Percentiles rank a stretch among this genome's conserved stretches.
phyloP scores from a whole-genome alignment of 1,140 invertebrate genomes.

The Agrilus planipennis region DNA sequence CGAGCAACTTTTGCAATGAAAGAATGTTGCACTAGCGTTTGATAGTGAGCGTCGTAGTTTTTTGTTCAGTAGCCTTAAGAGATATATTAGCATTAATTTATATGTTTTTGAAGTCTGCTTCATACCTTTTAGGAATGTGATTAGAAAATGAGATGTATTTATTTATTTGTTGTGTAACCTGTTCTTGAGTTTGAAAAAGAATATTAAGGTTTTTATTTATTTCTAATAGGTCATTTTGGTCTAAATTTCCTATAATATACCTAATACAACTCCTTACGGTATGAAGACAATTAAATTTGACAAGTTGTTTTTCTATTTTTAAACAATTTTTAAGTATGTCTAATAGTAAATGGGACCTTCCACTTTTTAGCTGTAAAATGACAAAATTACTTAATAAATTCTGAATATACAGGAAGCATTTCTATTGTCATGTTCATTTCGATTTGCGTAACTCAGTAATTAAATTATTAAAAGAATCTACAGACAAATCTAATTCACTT shows the following conservation, averaged over 20 bases:
- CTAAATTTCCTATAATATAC: slow-evolving; percentile 10
- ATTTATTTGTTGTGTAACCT: slow-evolving; percentile 3
- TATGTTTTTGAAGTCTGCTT: slow-evolving; percentile 4
- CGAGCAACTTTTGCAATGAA: background rate
- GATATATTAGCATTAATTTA: slow-evolving; percentile 8
- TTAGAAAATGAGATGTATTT: slow-evolving; percentile 9
- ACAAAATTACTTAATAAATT: slow-evolving; percentile 1
- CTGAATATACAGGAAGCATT: no score
- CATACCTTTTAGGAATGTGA: slow-evolving; percentile 9
- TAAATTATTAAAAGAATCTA: no score
- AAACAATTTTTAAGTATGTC: background rate
- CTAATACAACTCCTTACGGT: slow-evolving; percentile 7
- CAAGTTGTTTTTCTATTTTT: slow-evolving; percentile 1
- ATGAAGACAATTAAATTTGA: slow-evolving; percentile 5
- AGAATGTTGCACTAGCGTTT: background rate
- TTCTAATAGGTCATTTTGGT: slow-evolving; percentile 9
- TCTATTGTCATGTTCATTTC: no score
- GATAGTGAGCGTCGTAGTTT: background rate
- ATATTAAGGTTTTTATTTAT: slow-evolving; percentile 8
- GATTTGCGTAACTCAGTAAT: no score
- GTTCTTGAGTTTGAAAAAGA: slow-evolving; percentile 8
- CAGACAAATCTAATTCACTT: no score
- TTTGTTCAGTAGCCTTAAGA: background rate
- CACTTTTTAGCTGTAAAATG: slow-evolving; percentile 4
- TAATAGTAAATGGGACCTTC: background rate